Base-by-base conservation (phyloP, 2,888 invertebrate species). In the Cheilosia vulpina region DNA sequence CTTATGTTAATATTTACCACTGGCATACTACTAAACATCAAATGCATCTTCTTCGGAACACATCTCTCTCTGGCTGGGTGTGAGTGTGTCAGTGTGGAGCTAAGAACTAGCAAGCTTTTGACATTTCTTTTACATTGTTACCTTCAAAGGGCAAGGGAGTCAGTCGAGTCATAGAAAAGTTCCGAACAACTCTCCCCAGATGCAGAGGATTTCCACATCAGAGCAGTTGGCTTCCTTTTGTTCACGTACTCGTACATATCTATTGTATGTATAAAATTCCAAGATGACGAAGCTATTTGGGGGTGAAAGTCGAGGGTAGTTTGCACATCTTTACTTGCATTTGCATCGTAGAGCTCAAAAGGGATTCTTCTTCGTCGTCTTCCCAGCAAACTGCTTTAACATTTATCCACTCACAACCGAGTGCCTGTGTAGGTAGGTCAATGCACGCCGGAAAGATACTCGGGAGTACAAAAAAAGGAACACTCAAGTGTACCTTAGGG, bases 381-480 rank as follows among this genome's bases (percentile, higher is more conserved):
- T 38, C 38, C 13, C 13, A 4, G 4, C 38, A 13, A 38, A 38
- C 65, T 41, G 60, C 66, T 72, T 45, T 45, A 73, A 4, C 13
- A 38, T 38, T 57, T 65, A 79, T 38, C 72, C 85, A 77, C 85
- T 77, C 81, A 52, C 77, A 85, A 85, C 76, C 50, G 41, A 77
- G 62, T 72, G 57, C 47, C 65, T 90, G 90, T 92, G 90, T 92
- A 91, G 91, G 89, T 92, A 92, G 92, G 92, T 92, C 92, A 92
- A 91, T 91, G 92, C 90, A 91, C 92, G 92, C 89, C 90, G 89
- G 90, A 91, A 90, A 91, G 91, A 89, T 90, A 90, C 91, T 92
- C 90, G 52, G 55, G 21, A 62, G 52, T 19, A 60, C 43, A 75
- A 69, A 79, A 79, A 79, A 75, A 71, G 79, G 43, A 72, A 69